phyloP scores from a whole-genome alignment of 2,888 invertebrate species.

The Dioctria linearis region DNA sequence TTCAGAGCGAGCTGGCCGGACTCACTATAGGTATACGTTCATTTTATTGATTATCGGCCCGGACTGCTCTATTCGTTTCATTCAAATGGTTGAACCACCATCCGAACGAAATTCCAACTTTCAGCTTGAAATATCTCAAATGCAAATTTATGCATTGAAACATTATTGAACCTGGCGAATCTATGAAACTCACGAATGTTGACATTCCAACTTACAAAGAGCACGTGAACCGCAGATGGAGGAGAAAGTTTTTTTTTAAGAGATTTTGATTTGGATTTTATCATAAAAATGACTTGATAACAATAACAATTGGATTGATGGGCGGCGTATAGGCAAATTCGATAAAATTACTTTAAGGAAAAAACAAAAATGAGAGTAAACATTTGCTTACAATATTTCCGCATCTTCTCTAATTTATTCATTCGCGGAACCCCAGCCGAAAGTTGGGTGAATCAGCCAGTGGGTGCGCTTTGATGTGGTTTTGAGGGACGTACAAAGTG shows the following conservation, averaged over 20 bases:
- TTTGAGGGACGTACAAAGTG: not conserved
- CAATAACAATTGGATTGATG: not conserved
- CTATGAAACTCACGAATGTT: slow-evolving; percentile 15
- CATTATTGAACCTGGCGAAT: slow-evolving; percentile 46
- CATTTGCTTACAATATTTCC: slow-evolving; percentile 53
- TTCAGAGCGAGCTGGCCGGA: not conserved
- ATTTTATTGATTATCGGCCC: not conserved
- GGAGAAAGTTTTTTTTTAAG: not conserved
- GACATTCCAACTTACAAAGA: slow-evolving; percentile 32
- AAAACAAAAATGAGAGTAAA: slow-evolving; percentile 29
- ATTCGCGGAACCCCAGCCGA: not conserved
- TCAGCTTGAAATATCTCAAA: slow-evolving; percentile 18
- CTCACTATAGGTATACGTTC: not conserved
- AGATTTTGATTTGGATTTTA: not conserved
- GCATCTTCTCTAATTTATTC: slow-evolving; percentile 1
- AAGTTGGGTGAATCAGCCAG: not conserved
- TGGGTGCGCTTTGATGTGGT: not conserved
- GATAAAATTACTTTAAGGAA: slow-evolving; percentile 5
- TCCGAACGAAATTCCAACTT: not conserved
- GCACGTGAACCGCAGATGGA: not conserved
- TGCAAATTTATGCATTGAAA: slow-evolving; percentile 58
- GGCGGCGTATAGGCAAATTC: not conserved
- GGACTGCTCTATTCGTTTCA: not conserved
- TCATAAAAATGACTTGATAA: not conserved
- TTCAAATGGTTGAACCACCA: not conserved